Evolutionary conservation across 2,113 vertebrate genomes (phyloP).

Genomic region (Myrmophylax atrothorax): DNA sequence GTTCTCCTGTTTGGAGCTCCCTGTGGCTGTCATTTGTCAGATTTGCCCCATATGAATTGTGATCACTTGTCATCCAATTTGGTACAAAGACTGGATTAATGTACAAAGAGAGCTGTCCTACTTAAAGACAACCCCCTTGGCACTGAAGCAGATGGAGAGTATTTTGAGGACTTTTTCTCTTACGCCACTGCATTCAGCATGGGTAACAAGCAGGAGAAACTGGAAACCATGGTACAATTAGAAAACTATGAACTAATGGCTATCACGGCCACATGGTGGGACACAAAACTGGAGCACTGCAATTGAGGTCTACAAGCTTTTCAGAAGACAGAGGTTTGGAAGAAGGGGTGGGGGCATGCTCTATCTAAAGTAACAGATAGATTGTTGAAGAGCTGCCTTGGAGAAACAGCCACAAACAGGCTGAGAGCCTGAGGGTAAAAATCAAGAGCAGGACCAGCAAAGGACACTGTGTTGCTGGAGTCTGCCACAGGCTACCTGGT

Average conservation of each 20-base stretch:
- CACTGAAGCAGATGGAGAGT: not conserved
- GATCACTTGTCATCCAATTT: not conserved
- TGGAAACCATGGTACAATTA: not conserved
- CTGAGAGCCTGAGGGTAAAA: not conserved
- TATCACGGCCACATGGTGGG: not conserved
- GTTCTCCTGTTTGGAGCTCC: not conserved
- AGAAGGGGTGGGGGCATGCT: not conserved
- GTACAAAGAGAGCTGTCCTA: not conserved
- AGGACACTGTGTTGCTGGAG: not conserved
- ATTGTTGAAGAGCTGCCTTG: not conserved
- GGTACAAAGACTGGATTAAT: not conserved
- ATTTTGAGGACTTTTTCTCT: not conserved
- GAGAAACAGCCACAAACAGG: not conserved
- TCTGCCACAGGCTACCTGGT: not conserved
- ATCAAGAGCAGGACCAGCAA: not conserved
- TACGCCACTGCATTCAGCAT: not conserved
- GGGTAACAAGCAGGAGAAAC: not conserved
- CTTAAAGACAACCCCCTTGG: not conserved
- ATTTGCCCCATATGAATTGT: not conserved
- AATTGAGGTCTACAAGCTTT: not conserved
- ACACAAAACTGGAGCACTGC: not conserved
- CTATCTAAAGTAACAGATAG: not conserved
- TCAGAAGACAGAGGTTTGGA: not conserved
- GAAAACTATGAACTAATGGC: not conserved
- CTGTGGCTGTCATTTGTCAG: not conserved